Percentiles rank a stretch among this genome's conserved stretches.
Conservation (phyloP, 92 coral and sea anemone species). For the Epizoanthus scotinus region DNA sequence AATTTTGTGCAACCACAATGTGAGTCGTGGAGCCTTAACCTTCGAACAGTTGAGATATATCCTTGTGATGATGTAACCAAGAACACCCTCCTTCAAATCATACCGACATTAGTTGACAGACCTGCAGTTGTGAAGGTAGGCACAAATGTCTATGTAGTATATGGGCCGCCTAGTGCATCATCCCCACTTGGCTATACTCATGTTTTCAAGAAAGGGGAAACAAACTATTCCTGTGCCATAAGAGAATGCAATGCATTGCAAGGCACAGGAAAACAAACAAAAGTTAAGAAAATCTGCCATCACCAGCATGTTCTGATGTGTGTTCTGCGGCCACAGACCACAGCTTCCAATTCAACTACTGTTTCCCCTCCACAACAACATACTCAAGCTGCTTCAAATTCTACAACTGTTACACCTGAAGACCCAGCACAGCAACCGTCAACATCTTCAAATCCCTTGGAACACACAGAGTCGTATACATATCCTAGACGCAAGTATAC, state of each 20-base stretch:
- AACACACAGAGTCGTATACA: not conserved
- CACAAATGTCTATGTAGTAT: slow-evolving; percentile 43
- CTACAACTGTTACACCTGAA: not conserved
- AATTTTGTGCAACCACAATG: not conserved
- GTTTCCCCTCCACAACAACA: not conserved
- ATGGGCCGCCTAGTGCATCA: slow-evolving; percentile 41
- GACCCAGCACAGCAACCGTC: not conserved
- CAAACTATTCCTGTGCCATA: slow-evolving; percentile 26
- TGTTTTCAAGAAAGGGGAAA: not conserved
- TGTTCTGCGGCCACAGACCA: not conserved
- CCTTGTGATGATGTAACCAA: slow-evolving; percentile 46
- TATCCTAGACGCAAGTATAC: not conserved
- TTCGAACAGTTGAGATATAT: slow-evolving; percentile 1
- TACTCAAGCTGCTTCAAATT: not conserved
- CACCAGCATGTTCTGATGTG: slow-evolving; percentile 47
- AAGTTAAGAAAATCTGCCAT: slow-evolving; percentile 23
- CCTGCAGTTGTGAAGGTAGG: slow-evolving; percentile 39
- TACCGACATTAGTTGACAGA: not conserved
- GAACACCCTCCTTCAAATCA: not conserved
- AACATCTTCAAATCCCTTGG: not conserved
- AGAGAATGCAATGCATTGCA: slow-evolving; percentile 37
- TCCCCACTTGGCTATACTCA: slow-evolving; percentile 49
- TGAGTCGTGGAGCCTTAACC: not conserved
- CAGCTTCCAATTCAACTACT: slow-evolving; percentile 1
- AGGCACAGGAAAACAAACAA: slow-evolving; percentile 47